Evolutionary conservation across 2,797 vertebrate genomes (phyloP).

Genomic region (Coreius guichenoti): DNA sequence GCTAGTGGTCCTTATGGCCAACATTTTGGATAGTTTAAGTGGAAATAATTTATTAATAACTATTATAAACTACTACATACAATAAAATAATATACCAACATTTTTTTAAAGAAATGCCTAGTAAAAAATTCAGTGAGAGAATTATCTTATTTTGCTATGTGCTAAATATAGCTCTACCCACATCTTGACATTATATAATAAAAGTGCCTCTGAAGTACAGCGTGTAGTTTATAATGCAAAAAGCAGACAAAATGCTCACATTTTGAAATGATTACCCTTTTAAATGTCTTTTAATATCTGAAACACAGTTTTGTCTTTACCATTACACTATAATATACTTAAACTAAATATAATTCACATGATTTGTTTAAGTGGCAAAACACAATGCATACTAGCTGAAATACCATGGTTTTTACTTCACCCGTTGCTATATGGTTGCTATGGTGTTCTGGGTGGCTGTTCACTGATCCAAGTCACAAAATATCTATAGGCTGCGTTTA

Average conservation of each 20-base stretch:
- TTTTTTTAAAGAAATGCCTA: background rate
- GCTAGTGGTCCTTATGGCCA: background rate
- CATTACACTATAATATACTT: background rate
- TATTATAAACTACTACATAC: background rate
- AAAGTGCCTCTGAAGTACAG: constrained; percentile 12
- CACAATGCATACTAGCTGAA: background rate
- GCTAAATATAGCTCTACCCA: constrained; percentile 31
- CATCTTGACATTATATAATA: constrained; percentile 42
- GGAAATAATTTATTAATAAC: background rate
- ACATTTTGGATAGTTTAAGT: background rate
- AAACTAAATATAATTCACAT: background rate
- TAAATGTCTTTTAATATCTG: background rate
- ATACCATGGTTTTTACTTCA: background rate
- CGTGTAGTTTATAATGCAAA: constrained; percentile 19
- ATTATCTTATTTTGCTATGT: background rate
- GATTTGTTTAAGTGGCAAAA: background rate
- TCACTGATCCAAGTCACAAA: background rate
- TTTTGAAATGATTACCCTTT: background rate
- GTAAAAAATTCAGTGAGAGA: background rate
- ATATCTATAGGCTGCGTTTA: background rate
- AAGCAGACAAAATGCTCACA: background rate
- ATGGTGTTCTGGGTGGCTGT: background rate
- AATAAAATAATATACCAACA: background rate
- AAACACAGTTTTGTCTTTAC: background rate
- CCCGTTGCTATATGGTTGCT: background rate